Conservation (phyloP, 2,888 invertebrate species). For the Macropis europaea region DNA sequence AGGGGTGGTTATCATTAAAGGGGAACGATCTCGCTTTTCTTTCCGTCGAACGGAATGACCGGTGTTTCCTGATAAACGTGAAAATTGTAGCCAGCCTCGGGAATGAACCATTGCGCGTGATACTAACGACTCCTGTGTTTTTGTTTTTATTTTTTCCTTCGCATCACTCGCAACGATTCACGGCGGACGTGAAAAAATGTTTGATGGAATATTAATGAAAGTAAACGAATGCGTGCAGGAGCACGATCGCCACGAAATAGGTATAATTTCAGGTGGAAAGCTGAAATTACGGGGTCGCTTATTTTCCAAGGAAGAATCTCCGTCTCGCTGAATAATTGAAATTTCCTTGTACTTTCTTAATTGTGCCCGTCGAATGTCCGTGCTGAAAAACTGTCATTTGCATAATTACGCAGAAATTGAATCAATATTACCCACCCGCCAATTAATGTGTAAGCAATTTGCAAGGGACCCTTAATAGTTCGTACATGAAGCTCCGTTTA, state of each 20-base stretch:
- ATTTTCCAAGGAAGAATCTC: not conserved
- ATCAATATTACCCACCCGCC: not conserved
- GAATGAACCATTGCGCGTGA: slow-evolving; percentile 1
- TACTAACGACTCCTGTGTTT: not conserved
- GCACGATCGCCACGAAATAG: not conserved
- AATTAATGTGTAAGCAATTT: no score
- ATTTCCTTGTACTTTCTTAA: slow-evolving; percentile 4
- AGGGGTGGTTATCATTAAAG: slow-evolving; percentile 5
- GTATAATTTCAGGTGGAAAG: slow-evolving; percentile 20
- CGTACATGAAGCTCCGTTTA: not conserved
- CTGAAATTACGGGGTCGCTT: not conserved
- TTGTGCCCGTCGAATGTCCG: not conserved
- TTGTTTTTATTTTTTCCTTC: not conserved
- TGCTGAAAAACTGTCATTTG: not conserved
- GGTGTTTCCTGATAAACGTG: not conserved
- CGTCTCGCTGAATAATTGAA: slow-evolving; percentile 7
- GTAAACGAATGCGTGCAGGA: not conserved
- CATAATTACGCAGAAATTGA: slow-evolving; percentile 13
- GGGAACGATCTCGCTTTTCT: not conserved
- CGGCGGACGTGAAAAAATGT: not conserved
- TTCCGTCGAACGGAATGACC: no score
- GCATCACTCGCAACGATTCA: not conserved
- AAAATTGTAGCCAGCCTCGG: slow-evolving; percentile 1
- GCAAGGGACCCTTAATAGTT: not conserved
- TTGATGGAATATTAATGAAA: slow-evolving; percentile 21